These are phyloP conservation scores for Laticauda colubrina DNA, from an alignment of 2,113 vertebrate species.

Conservation along the genomic window DNA sequence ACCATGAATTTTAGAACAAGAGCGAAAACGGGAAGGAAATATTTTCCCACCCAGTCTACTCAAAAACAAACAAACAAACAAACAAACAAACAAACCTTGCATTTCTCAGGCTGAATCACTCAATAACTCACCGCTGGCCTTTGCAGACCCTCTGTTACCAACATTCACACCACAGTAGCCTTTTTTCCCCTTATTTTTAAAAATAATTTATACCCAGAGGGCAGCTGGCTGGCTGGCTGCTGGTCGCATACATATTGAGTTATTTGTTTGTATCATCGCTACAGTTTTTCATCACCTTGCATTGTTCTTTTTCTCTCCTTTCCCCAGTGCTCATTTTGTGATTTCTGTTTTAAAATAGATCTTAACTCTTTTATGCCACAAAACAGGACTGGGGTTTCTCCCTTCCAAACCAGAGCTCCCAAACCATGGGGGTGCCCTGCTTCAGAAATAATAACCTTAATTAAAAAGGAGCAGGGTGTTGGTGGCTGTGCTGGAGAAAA, in stretches of 20 bases:
- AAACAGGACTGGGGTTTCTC: neutral
- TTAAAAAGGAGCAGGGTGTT: neutral
- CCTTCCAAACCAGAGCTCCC: neutral
- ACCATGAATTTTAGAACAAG: neutral
- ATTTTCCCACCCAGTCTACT: no score
- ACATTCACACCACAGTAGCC: neutral
- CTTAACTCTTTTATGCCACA: neutral
- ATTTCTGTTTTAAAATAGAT: neutral
- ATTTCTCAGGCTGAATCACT: neutral
- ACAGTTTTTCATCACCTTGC: neutral
- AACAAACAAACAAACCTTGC: neutral
- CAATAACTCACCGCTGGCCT: neutral
- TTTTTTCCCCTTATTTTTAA: neutral
- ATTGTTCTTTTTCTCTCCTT: accelerated
- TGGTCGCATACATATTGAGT: neutral
- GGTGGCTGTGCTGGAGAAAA: neutral
- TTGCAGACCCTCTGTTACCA: neutral
- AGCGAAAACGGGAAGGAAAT: no score
- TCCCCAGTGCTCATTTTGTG: neutral
- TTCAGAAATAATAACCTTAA: neutral
- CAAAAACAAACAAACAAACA: no score
- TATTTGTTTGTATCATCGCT: neutral
- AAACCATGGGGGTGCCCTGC: neutral
- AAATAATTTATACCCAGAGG: neutral
- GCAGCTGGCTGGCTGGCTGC: neutral